Conservation (phyloP, 2,888 invertebrate species). For the Plutella xylostella region DNA sequence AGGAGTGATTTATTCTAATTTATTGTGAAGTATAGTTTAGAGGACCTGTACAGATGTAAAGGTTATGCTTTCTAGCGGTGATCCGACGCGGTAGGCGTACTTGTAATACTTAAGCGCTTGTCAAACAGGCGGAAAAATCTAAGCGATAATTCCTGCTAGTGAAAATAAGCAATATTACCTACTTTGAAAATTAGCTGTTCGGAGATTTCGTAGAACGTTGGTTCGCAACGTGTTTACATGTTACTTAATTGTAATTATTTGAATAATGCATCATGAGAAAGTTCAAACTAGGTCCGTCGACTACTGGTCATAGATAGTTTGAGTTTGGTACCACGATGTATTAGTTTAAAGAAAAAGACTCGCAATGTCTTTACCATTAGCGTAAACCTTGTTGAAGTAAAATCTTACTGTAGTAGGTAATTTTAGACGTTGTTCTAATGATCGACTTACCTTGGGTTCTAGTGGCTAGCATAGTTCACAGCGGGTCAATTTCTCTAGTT, state of each 20-base stretch:
- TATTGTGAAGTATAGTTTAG: conserved; percentile 38
- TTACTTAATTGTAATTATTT: conserved; percentile 5
- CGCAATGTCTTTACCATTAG: neutral
- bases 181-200: conserved; percentile 3
- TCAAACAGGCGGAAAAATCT: conserved; percentile 62
- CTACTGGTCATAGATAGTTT: too few species aligned
- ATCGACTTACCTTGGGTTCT: conserved; percentile 1
- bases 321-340: too few species aligned
- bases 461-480: conserved; percentile 1
- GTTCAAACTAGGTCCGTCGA: conserved; percentile 6
- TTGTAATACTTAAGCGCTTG: conserved; percentile 51
- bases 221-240: neutral
- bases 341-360: too few species aligned
- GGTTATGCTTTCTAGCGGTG: conserved; percentile 16
- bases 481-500: conserved; percentile 2
- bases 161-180: conserved; percentile 40
- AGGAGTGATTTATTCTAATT: conserved; percentile 48
- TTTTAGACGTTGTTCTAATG: neutral
- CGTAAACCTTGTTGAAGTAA: neutral
- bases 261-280: conserved; percentile 3
- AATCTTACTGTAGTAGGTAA: conserved; percentile 1
- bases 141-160: conserved; percentile 35
- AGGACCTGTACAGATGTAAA: conserved; percentile 28
- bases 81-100: conserved; percentile 7
- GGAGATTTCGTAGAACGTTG: conserved; percentile 3